Evolutionary conservation across 1,140 invertebrate genomes (phyloP), one percentile per base, ranked within the genome.

Genomic region (Mactra quadrangularis): DNA sequence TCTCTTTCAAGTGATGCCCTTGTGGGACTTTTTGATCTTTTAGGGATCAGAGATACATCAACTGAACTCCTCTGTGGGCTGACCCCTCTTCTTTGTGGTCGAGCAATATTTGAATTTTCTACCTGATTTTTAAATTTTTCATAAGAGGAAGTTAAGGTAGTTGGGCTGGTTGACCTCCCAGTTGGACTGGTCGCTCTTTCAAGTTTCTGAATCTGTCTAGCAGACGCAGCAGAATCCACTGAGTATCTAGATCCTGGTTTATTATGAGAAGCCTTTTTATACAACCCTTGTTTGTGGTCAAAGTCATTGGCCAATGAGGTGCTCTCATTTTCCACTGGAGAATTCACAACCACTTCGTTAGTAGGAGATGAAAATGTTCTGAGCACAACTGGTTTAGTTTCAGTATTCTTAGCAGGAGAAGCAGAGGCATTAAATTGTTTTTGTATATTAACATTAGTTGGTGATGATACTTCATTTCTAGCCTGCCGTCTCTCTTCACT

Each of bases 151-250:
- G 41, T 75, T 33, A 64, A 50, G 29, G 71, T 59, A 31, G 57
- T 62, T 13, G 78, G 78, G 31, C 78, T 82, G 22, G 59, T 33
- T 25, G 79, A 59, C 66, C 79, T 62, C 15, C 31, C 70, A 35
- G 70, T 82, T 35, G 79, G 79, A 53, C 79, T 82, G 27, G 68
- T 60, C 0, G 79, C 52, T 50, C 79, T 71, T 45, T 82, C 70
- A 27, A 74, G 68, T 52, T 82, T 82, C 13, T 82, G 79, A 52
- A 75, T 82, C 50, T 82, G 79, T 29, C 79, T 82, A 27, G 79
- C 79, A 9, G 79, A 82, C 19, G 71, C 79, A 53, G 70, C 35
- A 11, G 78, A 33, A 0, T 74, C 79, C 17, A 29, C 25, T 29
- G 17, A 57, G 31, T 33, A 66, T 33, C 72, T 74, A 3, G 52